A percentile compares a stretch with the other conserved stretches of the same genome.
Conservation (phyloP, 2,797 vertebrate species). For the Gymnocypris eckloni region DNA sequence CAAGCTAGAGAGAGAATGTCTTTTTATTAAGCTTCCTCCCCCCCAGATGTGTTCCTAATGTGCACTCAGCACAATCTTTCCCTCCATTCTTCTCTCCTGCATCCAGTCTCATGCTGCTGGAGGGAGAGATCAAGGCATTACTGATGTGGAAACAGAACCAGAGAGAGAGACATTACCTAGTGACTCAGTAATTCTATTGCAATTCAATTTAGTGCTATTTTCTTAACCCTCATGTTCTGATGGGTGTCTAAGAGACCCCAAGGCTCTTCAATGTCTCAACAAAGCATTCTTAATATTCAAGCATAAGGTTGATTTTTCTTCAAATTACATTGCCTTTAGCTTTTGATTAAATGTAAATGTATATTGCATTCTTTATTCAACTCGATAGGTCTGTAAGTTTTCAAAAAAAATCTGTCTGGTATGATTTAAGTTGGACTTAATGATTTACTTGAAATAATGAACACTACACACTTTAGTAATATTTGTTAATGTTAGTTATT, state of each 20-base stretch:
- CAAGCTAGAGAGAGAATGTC: conserved; percentile 49
- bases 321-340: neutral
- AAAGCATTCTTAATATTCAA: conserved; percentile 6
- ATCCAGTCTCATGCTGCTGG: conserved; percentile 28
- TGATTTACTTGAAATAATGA: neutral
- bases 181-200: conserved; percentile 36
- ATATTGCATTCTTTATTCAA: neutral
- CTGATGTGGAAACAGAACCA: conserved; percentile 40
- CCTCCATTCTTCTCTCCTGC: conserved; percentile 13
- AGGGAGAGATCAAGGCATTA: conserved; percentile 30
- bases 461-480: too few species aligned
- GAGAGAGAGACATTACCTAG: neutral
- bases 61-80: conserved; percentile 58
- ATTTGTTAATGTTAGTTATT: too few species aligned
- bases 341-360: neutral
- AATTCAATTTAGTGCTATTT: conserved; percentile 6
- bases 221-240: neutral
- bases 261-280: neutral
- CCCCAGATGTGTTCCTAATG: conserved; percentile 57
- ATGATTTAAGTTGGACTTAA: neutral
- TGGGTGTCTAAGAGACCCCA: neutral
- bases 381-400: neutral
- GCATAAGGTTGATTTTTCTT: neutral
- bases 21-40: conserved; percentile 58
- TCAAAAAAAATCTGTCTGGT: neutral